A percentile compares a stretch with the other conserved stretches of the same genome.
phyloP scores from a whole-genome alignment of 2,888 invertebrate species.

The Anthophora plumipes region DNA sequence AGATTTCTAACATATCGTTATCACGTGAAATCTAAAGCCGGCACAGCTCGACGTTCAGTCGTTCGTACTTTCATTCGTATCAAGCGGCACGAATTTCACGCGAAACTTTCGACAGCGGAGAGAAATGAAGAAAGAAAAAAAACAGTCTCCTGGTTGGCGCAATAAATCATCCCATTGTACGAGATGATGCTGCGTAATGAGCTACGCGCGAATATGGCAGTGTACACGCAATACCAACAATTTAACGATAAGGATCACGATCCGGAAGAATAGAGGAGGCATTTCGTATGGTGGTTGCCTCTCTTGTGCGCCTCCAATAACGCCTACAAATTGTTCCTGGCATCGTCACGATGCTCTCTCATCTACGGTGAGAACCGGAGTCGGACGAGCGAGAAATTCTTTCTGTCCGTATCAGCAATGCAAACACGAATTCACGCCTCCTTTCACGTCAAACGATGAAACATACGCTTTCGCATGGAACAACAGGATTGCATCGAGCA shows the following conservation, averaged over 20 bases:
- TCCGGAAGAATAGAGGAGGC: neutral
- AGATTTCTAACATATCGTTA: too few relatives aligned
- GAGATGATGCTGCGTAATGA: slow-evolving; percentile 11
- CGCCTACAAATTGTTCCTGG: neutral
- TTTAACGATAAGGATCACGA: slow-evolving; percentile 49
- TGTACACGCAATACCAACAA: slow-evolving; percentile 25
- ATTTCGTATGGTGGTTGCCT: neutral
- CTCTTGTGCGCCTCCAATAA: neutral
- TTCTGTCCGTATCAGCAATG: neutral
- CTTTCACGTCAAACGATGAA: neutral
- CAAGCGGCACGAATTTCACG: neutral
- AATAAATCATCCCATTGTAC: slow-evolving; percentile 32
- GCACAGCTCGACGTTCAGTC: neutral
- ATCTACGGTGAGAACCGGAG: neutral
- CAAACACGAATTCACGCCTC: neutral
- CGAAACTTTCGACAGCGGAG: neutral
- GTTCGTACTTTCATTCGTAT: neutral
- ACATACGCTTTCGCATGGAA: neutral
- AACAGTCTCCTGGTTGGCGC: neutral
- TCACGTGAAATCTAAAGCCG: neutral
- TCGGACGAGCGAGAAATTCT: neutral
- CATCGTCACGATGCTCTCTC: neutral
- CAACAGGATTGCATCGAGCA: neutral
- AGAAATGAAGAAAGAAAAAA: neutral
- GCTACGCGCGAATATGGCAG: slow-evolving; percentile 31